Conservation (phyloP, 2,888 invertebrate species). For the Platypus cylindrus region DNA sequence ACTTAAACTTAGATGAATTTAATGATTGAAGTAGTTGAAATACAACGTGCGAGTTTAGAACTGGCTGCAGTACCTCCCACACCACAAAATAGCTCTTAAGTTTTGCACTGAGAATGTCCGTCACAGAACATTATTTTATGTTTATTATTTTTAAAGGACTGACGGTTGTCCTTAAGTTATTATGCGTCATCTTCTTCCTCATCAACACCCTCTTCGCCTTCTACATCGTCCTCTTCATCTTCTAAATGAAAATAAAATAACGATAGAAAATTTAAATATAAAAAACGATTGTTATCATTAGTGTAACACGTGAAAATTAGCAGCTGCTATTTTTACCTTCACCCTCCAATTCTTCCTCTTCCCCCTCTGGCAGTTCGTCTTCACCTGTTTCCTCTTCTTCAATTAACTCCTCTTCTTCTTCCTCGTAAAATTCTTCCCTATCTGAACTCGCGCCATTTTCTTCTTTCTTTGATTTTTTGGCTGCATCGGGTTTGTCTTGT, state of each 20-base stretch:
- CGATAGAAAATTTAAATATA: no score
- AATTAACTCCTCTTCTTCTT: constrained; percentile 38
- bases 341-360: constrained; percentile 35
- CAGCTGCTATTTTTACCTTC: constrained; percentile 30
- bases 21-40: no score
- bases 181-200: constrained; percentile 37
- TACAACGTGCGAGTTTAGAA: constrained; percentile 8
- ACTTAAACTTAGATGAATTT: no score
- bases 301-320: not conserved
- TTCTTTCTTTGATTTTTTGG: constrained; percentile 69
- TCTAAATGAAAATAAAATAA: no score
- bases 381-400: constrained; percentile 36
- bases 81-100: constrained; percentile 18
- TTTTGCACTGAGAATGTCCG: constrained; percentile 17
- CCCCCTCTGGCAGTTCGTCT: constrained; percentile 35
- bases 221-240: constrained; percentile 35
- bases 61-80: constrained; percentile 8
- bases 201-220: constrained; percentile 34
- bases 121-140: no score
- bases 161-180: constrained; percentile 26
- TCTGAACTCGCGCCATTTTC: constrained; percentile 60
- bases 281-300: not conserved
- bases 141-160: constrained; percentile 21
- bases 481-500: constrained; percentile 63
- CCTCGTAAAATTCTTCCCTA: constrained; percentile 50